Base-by-base conservation (phyloP, 2,888 invertebrate species). In the Morpho helenor region DNA sequence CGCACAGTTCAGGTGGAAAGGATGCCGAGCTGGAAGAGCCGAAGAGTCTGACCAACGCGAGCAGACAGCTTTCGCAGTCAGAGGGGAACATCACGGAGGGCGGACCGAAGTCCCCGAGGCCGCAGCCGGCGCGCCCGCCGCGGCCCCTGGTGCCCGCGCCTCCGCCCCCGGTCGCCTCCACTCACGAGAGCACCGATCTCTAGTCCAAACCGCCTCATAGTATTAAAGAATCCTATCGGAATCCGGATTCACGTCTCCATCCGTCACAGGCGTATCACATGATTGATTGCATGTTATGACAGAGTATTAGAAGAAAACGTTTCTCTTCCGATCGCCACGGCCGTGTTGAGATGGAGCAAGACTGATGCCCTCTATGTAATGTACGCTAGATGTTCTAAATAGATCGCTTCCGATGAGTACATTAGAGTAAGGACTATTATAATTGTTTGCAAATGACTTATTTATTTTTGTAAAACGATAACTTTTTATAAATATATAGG, bases 71-170 rank as follows among this genome's bases (percentile, higher is more conserved):
- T 67, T 90, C 93, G 63, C 91, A 93, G 74, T 93, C 93, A 48
- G 93, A 93, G 72, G 93, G 93, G 48, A 92, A 92, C 70, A 93
- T 93, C 70, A 87, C 92, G 62, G 93, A 93, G 67, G 83, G 87
- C 60, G 81, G 86, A 59, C 91, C 84, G 45, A 64, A 67, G 61
- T 77, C 84, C 16, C 84, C 85, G 61, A 76, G 82, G 22, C 66
- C 73, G 56, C 73, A 69, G 63, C 71, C 75, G 43, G 73, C 75
- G 59, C 73, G 77, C 49, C 74, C 79, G 22, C 75, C 79, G 52
- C 80, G 84, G 1, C 86, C 86, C n/a, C 72, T 73, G 68, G 78
- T 80, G 61, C 80, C 81, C 43, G 79, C 81, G 66, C 82, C 87
- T 46, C 85, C 87, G 52, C 85, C 86, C 68, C 69, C 54, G 68